phyloP scores from a whole-genome alignment of 2,113 vertebrate genomes.

The Uria lomvia region DNA sequence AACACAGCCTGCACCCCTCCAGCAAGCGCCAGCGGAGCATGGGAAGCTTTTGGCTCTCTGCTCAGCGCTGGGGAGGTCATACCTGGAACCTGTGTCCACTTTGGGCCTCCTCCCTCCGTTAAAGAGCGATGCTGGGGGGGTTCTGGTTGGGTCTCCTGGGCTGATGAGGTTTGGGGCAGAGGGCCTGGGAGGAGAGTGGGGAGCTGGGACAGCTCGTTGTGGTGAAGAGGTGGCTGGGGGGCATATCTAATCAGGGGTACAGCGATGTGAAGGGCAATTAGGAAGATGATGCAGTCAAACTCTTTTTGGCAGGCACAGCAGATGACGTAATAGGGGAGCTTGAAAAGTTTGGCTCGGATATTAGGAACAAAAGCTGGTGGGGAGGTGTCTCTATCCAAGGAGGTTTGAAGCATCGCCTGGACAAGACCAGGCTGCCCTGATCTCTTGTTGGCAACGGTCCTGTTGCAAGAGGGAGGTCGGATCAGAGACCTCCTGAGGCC shows the following conservation, averaged over 20 bases:
- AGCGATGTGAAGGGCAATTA: accelerated
- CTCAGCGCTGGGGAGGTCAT: neutral
- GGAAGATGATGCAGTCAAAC: neutral
- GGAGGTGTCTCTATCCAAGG: neutral
- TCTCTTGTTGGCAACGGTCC: neutral
- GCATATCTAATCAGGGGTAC: neutral
- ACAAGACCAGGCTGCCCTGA: neutral
- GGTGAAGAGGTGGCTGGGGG: neutral
- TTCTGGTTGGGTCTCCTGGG: neutral
- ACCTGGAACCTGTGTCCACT: neutral
- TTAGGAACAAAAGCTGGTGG: neutral
- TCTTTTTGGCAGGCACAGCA: neutral
- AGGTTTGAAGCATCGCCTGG: neutral
- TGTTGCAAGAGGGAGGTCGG: neutral
- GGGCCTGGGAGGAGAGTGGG: neutral
- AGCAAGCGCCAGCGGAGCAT: neutral
- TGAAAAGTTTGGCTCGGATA: neutral
- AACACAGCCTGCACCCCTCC: accelerated
- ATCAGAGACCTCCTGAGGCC: neutral
- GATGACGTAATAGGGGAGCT: neutral
- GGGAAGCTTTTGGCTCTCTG: neutral
- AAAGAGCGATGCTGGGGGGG: no score
- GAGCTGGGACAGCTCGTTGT: neutral
- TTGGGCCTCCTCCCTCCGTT: accelerated
- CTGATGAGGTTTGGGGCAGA: neutral